Percentiles rank a stretch among this genome's conserved stretches.
These are phyloP conservation scores for Coecobrya sp. DNA, from an alignment of 2,888 invertebrate species.

Conservation along the genomic window DNA sequence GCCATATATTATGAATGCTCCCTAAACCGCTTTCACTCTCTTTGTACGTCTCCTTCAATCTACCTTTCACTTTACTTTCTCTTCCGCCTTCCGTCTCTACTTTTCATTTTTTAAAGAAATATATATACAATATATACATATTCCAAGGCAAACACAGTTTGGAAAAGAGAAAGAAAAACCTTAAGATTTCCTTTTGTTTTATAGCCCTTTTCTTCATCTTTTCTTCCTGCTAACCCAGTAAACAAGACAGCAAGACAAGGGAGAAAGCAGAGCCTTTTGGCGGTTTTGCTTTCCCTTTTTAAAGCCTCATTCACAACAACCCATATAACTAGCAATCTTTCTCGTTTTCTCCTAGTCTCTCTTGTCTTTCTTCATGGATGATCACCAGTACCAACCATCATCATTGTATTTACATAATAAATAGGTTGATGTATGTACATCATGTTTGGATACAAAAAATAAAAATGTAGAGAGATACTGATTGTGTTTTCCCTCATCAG, in stretches of 20 bases:
- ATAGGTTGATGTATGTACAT: no score
- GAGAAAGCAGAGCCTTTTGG: slow-evolving; percentile 21
- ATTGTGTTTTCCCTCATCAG: no score
- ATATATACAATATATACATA: not conserved
- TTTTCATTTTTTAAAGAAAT: no score
- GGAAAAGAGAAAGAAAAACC: slow-evolving; percentile 35
- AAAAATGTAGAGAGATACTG: no score
- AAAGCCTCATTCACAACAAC: not conserved
- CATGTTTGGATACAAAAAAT: no score
- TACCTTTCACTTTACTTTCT: not conserved
- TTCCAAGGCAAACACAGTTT: not conserved
- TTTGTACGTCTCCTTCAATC: no score
- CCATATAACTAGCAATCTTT: not conserved
- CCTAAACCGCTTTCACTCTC: no score
- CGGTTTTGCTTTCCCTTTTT: slow-evolving; percentile 9
- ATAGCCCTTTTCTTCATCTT: not conserved
- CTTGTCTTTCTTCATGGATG: not conserved
- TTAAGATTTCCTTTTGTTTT: slow-evolving; percentile 32
- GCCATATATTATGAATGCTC: no score
- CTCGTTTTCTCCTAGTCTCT: not conserved
- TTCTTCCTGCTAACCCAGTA: not conserved
- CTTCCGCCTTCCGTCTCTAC: not conserved
- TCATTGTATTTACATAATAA: not conserved
- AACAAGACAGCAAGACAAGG: not conserved
- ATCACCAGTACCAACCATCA: not conserved